These are phyloP conservation scores for Pyrrhia umbra DNA, from an alignment of 2,888 invertebrate species.

Conservation along the genomic window DNA sequence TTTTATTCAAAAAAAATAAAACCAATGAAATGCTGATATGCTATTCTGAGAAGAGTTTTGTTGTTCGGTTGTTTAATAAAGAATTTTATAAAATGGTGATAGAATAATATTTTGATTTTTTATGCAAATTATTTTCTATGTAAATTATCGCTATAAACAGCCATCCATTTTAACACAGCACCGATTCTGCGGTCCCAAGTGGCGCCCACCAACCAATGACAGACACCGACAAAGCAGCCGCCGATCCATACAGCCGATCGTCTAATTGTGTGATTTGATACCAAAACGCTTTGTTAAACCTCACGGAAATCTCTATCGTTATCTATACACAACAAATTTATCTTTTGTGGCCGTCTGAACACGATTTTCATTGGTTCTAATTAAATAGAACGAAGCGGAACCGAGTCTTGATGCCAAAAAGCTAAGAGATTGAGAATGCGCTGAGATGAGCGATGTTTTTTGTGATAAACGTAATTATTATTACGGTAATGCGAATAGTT, in stretches of 20 bases:
- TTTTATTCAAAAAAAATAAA: slow-evolving; percentile 7
- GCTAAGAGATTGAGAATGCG: slow-evolving; percentile 41
- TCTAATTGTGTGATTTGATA: slow-evolving; percentile 90
- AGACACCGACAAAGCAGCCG: slow-evolving; percentile 87
- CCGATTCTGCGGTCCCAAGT: slow-evolving; percentile 59
- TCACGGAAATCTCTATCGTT: slow-evolving; percentile 85
- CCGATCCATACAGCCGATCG: slow-evolving; percentile 82
- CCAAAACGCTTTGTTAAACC: slow-evolving; percentile 87
- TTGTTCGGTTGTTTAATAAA: too few species aligned
- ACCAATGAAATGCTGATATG: slow-evolving; percentile 8
- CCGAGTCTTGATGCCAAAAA: slow-evolving; percentile 57
- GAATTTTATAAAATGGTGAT: too few species aligned
- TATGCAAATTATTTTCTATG: background rate
- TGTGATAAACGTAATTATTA: slow-evolving; percentile 29
- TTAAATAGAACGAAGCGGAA: slow-evolving; percentile 74
- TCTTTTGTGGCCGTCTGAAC: slow-evolving; percentile 79
- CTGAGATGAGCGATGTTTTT: slow-evolving; percentile 26
- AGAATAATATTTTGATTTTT: slow-evolving; percentile 3
- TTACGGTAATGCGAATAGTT: slow-evolving; percentile 30
- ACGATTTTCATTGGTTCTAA: slow-evolving; percentile 65
- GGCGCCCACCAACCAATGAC: slow-evolving; percentile 78
- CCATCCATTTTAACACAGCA: slow-evolving; percentile 1
- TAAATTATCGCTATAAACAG: background rate
- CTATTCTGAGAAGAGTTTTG: too few species aligned
- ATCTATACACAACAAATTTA: slow-evolving; percentile 83